Base-by-base conservation (phyloP, 2,888 invertebrate species). In the Lepidocyrtinus sp. region DNA sequence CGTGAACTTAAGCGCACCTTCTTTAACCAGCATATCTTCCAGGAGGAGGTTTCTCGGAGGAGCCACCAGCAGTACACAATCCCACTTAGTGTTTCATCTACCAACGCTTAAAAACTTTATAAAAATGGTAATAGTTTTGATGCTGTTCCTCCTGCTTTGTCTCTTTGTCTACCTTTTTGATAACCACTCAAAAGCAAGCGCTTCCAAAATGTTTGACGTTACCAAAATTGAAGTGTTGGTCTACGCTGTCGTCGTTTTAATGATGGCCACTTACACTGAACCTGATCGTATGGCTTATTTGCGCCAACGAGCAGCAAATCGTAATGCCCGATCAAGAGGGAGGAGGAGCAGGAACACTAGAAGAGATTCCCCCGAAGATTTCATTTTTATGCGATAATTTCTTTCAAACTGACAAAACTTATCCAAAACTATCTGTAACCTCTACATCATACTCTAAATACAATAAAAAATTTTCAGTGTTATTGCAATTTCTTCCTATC, bases 191-290 rank as follows among this genome's bases (percentile, higher is more conserved):
- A n/a, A n/a, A n/a, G 24, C n/a, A 7, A 15, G 19, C 17, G 15
- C 15, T 17, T 59, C 9, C 25, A 50, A 17, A 19, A 22, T 24
- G 59, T 25, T 24, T n/a, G 17, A 27, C 25, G 64, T 63, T 15
- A 50, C n/a, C 36, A 77, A 64, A 65, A 15, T 77, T 22, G 76
- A 77, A 45, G 59, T 71, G 21, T 19, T 71, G 9, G 71, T 77
- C 0, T 71, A 45, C 22, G 2, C 59, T 3, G 12, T 61, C 9
- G 21, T n/a, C 0, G n/a, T 77, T 2, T 65, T 63, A 17, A 50
- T 21, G 2, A 63, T 70, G 70, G 27, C 55, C 9, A 22, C 50
- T 15, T 63, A 55, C 12, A 55, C 75, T 15, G 70, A 63, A 69
- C 36, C 36, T 36, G 70, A 64, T 64, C 46, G 75, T 21, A 0